Evolutionary conservation across 2,888 invertebrate species (phyloP).

Genomic region (Ennomos fuscantarius): DNA sequence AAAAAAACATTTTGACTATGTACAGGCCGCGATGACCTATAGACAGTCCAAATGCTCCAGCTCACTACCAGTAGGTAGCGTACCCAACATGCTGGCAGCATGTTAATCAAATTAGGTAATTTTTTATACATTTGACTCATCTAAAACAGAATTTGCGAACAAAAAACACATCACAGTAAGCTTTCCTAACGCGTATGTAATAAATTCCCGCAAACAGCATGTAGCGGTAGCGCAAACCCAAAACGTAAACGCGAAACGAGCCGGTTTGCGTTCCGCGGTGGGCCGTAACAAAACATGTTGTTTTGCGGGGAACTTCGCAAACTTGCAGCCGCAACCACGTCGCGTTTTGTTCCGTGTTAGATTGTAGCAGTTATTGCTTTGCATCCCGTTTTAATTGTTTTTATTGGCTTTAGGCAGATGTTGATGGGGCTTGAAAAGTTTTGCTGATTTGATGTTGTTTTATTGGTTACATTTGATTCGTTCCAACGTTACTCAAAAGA

Average conservation of each 20-base stretch:
- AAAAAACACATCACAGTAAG: slow-evolving; percentile 21
- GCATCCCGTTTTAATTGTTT: slow-evolving; percentile 17
- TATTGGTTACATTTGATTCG: not conserved
- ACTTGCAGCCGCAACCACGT: slow-evolving; percentile 19
- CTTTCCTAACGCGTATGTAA: slow-evolving; percentile 19
- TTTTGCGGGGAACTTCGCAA: slow-evolving; percentile 44
- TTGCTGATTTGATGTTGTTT: slow-evolving; percentile 6
- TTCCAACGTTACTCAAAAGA: not conserved
- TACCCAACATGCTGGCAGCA: too few relatives aligned
- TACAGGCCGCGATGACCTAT: too few relatives aligned
- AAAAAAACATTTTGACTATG: too few relatives aligned
- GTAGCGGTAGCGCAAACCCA: slow-evolving; percentile 20
- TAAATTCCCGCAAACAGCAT: slow-evolving; percentile 30
- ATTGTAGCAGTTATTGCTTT: slow-evolving; percentile 21
- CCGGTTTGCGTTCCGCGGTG: slow-evolving; percentile 20
- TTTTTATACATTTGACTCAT: too few relatives aligned
- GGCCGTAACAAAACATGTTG: slow-evolving; percentile 25
- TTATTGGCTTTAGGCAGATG: slow-evolving; percentile 23
- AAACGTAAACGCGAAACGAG: slow-evolving; percentile 25
- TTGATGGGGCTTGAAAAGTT: slow-evolving; percentile 4
- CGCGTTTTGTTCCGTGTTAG: slow-evolving; percentile 5
- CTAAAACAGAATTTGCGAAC: not conserved
- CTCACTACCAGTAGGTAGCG: too few relatives aligned
- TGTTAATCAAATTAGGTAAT: too few relatives aligned
- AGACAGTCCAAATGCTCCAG: too few relatives aligned